Evolutionary conservation across 1,140 invertebrate species (phyloP).

Genomic region (Macrosteles quadrilineatus): DNA sequence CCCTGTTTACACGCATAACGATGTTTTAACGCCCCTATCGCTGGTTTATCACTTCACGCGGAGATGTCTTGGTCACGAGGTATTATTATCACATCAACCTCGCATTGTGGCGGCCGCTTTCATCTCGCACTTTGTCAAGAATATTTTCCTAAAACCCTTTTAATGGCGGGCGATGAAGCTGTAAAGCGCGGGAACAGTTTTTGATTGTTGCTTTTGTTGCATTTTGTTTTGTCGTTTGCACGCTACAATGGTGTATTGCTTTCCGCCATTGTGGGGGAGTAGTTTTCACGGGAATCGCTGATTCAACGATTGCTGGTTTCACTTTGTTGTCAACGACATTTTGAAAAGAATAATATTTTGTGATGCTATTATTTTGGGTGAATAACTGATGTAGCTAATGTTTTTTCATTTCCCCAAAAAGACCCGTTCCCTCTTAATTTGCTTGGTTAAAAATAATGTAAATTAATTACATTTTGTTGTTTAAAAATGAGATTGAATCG

Average conservation of each 20-base stretch:
- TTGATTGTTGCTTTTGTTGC: background rate
- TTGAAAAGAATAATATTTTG: no score
- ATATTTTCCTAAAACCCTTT: background rate
- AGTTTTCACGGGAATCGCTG: no score
- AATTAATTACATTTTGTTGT: no score
- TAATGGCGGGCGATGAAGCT: background rate
- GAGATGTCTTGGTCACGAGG: background rate
- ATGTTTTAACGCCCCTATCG: constrained; percentile 5
- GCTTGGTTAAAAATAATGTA: no score
- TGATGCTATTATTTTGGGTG: no score
- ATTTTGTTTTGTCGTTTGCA: background rate
- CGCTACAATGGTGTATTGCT: background rate
- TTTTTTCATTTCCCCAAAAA: no score
- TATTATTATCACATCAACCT: constrained; percentile 3
- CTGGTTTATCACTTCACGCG: background rate
- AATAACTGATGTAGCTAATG: no score
- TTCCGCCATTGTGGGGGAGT: background rate
- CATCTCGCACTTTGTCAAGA: background rate
- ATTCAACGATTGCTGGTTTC: no score
- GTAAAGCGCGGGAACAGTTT: background rate
- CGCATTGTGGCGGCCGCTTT: background rate
- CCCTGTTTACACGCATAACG: background rate
- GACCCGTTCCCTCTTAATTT: no score
- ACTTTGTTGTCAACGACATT: no score
- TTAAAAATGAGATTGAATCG: no score